Evolutionary conservation across 2,888 invertebrate species (phyloP).

Genomic region (Diabrotica balteata): DNA sequence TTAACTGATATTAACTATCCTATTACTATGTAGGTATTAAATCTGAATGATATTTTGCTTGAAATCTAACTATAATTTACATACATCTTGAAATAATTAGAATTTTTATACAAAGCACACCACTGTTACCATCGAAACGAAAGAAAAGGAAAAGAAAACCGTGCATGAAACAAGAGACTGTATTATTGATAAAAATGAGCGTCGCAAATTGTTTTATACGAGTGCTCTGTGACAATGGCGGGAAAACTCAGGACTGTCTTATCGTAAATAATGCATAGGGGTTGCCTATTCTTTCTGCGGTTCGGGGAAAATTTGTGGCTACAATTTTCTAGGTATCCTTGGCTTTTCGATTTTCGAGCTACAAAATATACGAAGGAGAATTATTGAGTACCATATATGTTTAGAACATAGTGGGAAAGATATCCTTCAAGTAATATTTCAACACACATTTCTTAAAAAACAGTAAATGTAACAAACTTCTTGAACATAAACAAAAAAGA

Average conservation of each 20-base stretch:
- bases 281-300: slow-evolving; percentile 35
- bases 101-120: too few relatives aligned
- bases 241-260: slow-evolving; percentile 46
- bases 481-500: too few relatives aligned
- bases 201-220: slow-evolving; percentile 60
- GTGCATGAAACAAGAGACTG: slow-evolving; percentile 51
- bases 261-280: slow-evolving; percentile 55
- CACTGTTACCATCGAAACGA: slow-evolving; percentile 18
- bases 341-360: slow-evolving; percentile 1
- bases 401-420: neutral
- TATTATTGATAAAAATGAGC: slow-evolving; percentile 60
- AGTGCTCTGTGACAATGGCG: slow-evolving; percentile 53
- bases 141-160: slow-evolving; percentile 25
- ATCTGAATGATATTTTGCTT: too few relatives aligned
- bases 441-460: neutral
- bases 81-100: too few relatives aligned
- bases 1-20: too few relatives aligned
- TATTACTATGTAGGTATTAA: too few relatives aligned
- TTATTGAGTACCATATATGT: slow-evolving; percentile 6
- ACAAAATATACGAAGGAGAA: slow-evolving; percentile 5
- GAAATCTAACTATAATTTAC: too few relatives aligned
- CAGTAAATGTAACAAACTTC: too few relatives aligned
- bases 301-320: slow-evolving; percentile 31
- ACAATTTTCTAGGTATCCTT: slow-evolving; percentile 17
- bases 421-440: neutral